Conservation (phyloP, 2,797 vertebrate species). For the Gallinago stenura region DNA sequence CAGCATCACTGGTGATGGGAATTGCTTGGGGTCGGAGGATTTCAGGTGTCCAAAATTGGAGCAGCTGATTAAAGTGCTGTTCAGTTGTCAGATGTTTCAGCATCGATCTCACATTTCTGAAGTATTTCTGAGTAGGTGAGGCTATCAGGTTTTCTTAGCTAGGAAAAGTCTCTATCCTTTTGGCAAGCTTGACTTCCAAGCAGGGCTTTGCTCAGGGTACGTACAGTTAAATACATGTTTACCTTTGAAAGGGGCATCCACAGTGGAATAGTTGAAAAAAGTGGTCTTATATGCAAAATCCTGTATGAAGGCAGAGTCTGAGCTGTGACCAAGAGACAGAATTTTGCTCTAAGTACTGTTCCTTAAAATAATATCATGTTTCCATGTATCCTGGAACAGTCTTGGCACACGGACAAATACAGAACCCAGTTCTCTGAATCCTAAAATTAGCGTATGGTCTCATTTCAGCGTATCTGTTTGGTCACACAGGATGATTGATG, state of each 20-base stretch:
- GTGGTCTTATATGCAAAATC: not conserved
- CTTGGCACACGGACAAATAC: conserved; percentile 30
- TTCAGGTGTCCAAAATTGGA: not conserved
- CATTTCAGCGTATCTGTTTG: conserved; percentile 52
- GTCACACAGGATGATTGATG: conserved; percentile 10
- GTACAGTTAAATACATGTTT: not conserved
- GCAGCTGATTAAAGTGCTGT: not conserved
- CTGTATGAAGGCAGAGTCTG: not conserved
- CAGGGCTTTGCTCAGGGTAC: not conserved
- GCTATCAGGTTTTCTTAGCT: not conserved
- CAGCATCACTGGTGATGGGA: not conserved
- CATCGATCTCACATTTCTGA: not conserved
- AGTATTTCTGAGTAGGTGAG: not conserved
- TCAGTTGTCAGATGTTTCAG: not conserved
- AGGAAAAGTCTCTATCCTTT: not conserved
- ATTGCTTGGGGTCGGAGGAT: not conserved
- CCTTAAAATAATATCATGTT: conserved; percentile 53
- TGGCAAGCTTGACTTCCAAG: not conserved
- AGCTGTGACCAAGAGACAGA: not conserved
- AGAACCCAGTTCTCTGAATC: conserved; percentile 66
- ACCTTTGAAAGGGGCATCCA: not conserved
- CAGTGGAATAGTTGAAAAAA: not conserved
- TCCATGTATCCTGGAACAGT: conserved; percentile 38
- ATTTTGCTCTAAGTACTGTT: conserved; percentile 36
- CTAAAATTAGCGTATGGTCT: conserved; percentile 68